Evolutionary conservation across 2,888 invertebrate genomes (phyloP).

Genomic region (Neoitamus cyanurus): DNA sequence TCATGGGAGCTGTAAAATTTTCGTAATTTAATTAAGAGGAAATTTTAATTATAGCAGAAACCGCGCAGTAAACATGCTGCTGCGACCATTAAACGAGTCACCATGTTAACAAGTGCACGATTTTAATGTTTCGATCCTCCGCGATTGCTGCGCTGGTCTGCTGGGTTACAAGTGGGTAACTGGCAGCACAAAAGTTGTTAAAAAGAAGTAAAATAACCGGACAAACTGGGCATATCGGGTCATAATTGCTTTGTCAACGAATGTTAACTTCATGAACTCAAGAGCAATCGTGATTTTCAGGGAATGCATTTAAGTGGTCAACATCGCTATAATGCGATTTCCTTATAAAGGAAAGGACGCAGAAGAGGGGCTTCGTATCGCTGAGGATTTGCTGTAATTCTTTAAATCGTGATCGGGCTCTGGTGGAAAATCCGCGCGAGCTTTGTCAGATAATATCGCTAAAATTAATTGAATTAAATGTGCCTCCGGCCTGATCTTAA

Average conservation of each 20-base stretch:
- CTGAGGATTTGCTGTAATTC: background rate
- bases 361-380: background rate
- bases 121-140: constrained; percentile 31
- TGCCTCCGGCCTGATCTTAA: background rate
- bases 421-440: background rate
- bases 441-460: background rate
- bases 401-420: background rate
- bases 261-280: constrained; percentile 24
- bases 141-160: constrained; percentile 3
- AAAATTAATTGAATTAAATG: background rate
- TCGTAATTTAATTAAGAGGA: constrained; percentile 36
- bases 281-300: constrained; percentile 36
- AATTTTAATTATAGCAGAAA: constrained; percentile 34
- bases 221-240: constrained; percentile 37
- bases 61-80: background rate
- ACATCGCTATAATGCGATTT: background rate
- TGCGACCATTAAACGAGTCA: constrained; percentile 26
- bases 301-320: constrained; percentile 25
- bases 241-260: constrained; percentile 45
- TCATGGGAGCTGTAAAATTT: constrained; percentile 14
- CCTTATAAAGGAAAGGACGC: background rate
- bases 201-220: constrained; percentile 17
- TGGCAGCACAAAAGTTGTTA: constrained; percentile 33
- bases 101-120: constrained; percentile 44
- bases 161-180: background rate